phyloP scores from a whole-genome alignment of 2,888 invertebrate species.

The Scaptomyza caliginosa region DNA sequence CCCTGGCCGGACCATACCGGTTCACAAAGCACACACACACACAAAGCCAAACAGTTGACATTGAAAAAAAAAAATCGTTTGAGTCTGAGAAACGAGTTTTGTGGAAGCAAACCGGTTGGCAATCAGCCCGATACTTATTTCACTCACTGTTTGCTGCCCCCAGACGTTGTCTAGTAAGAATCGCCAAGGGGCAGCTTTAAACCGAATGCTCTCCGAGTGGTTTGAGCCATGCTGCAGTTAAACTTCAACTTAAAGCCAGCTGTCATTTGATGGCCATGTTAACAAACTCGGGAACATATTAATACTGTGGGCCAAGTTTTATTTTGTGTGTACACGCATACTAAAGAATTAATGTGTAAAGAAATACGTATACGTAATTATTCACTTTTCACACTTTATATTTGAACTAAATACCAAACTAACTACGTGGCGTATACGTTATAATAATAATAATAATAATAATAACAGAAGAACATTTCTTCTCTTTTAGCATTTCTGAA shows the following conservation, averaged over 20 bases:
- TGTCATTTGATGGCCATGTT: slow-evolving; percentile 60
- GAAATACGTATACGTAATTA: too few relatives aligned
- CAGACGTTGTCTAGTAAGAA: slow-evolving; percentile 55
- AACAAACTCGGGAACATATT: slow-evolving; percentile 57
- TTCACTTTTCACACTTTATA: slow-evolving; percentile 47
- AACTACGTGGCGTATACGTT: too few relatives aligned
- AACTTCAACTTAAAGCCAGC: slow-evolving; percentile 9
- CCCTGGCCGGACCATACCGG: slow-evolving; percentile 21
- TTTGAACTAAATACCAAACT: slow-evolving; percentile 20
- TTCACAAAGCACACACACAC: slow-evolving; percentile 19
- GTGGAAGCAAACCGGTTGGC: slow-evolving; percentile 64
- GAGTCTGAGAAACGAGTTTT: slow-evolving; percentile 66
- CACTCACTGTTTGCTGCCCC: slow-evolving; percentile 17
- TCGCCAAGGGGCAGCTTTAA: slow-evolving; percentile 37
- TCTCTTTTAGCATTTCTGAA: slow-evolving; percentile 40
- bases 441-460: too few relatives aligned
- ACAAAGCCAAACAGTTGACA: slow-evolving; percentile 55
- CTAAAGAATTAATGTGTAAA: slow-evolving; percentile 8
- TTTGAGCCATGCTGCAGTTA: slow-evolving; percentile 11
- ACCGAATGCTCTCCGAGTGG: slow-evolving; percentile 5
- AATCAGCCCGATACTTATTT: slow-evolving; percentile 38
- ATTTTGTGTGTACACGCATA: background rate
- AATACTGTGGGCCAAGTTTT: slow-evolving; percentile 36
- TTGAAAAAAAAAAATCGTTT: slow-evolving; percentile 70
- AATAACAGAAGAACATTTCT: slow-evolving; percentile 15